These are phyloP conservation scores for Lissonota sp. DNA, from an alignment of 2,888 invertebrate genomes.

Conservation along the genomic window DNA sequence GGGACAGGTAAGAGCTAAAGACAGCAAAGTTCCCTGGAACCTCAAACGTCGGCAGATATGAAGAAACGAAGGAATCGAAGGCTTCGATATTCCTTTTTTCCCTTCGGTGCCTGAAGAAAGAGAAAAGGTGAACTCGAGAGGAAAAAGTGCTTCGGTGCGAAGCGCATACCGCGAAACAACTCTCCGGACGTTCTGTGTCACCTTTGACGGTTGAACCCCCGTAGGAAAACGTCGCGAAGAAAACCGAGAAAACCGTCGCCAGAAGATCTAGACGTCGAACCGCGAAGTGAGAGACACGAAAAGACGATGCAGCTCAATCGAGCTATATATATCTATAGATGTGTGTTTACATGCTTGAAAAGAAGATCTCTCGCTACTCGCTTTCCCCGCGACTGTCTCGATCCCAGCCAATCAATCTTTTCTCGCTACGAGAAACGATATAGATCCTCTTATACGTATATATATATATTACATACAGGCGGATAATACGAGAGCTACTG, in stretches of 20 bases:
- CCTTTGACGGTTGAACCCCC: conserved; percentile 55
- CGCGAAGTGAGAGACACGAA: conserved; percentile 45
- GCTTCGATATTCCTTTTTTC: conserved; percentile 34
- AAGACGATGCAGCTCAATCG: conserved; percentile 22
- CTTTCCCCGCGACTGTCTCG: conserved; percentile 38
- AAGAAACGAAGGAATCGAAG: conserved; percentile 39
- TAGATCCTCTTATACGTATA: conserved; percentile 18
- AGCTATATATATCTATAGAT: background rate
- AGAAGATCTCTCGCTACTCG: conserved; percentile 22
- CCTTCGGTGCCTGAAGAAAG: conserved; percentile 10
- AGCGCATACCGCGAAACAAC: conserved; percentile 29
- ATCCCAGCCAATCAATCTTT: conserved; percentile 65
- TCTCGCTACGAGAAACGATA: conserved; percentile 42
- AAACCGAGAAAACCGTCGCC: conserved; percentile 44
- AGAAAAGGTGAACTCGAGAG: background rate
- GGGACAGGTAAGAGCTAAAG: conserved; percentile 16
- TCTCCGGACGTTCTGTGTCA: conserved; percentile 47
- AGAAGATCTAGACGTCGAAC: conserved; percentile 51
- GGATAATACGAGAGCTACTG: conserved; percentile 5
- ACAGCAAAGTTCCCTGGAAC: conserved; percentile 17
- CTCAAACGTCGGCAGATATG: conserved; percentile 4
- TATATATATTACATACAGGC: background rate
- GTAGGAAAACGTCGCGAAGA: conserved; percentile 45
- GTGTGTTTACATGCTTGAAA: background rate
- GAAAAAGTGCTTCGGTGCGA: conserved; percentile 14